Conservation (phyloP, 2,113 vertebrate genomes). For the Rhabdomys dilectus region DNA sequence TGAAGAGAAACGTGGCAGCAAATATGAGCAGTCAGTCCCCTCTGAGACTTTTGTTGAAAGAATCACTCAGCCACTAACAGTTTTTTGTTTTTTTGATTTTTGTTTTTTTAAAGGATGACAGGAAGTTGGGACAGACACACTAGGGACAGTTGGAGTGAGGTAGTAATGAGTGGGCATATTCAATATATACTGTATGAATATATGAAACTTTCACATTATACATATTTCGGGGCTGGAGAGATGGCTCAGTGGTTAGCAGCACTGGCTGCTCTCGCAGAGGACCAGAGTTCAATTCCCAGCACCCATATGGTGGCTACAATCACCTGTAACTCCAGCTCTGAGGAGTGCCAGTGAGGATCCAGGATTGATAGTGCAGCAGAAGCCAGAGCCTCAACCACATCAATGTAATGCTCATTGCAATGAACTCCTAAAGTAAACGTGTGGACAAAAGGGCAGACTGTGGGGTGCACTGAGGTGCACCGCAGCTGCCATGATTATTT, state of each 20-base stretch:
- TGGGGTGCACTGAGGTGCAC: background rate
- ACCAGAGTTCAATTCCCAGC: background rate
- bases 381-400: background rate
- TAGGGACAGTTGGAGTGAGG: too few species aligned
- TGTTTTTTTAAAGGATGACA: background rate
- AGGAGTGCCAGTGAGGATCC: background rate
- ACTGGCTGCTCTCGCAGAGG: background rate
- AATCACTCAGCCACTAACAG: background rate
- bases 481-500: background rate
- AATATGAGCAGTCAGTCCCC: background rate
- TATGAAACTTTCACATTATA: background rate
- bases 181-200: background rate
- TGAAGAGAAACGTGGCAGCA: background rate
- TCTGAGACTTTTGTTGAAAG: background rate
- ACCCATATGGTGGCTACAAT: background rate
- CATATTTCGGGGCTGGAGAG: background rate
- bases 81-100: too few species aligned
- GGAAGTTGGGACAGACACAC: background rate
- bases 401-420: background rate
- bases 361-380: background rate
- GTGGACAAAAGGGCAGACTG: background rate
- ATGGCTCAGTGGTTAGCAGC: background rate
- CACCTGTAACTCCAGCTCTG: background rate
- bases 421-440: background rate
- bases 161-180: background rate